Conservation (phyloP, 2,113 vertebrate genomes). For the Onychorhynchus coronatus region DNA sequence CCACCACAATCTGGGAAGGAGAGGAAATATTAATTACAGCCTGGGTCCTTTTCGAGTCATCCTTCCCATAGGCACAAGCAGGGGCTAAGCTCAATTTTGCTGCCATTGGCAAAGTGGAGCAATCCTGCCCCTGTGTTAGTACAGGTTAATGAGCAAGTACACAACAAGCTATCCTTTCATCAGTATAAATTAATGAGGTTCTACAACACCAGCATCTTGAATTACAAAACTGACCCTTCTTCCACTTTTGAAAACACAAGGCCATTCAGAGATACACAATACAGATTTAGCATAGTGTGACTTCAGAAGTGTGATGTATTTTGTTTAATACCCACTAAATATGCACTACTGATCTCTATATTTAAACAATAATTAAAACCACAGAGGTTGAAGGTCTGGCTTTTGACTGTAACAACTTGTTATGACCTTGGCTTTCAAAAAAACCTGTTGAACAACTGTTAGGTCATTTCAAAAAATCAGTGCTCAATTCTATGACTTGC, state of each 20-base stretch:
- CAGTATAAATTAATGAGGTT: not conserved
- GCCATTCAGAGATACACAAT: not conserved
- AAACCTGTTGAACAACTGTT: not conserved
- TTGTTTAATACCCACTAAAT: not conserved
- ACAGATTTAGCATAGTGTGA: not conserved
- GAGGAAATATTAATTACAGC: not conserved
- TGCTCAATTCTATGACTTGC: not conserved
- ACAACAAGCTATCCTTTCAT: not conserved
- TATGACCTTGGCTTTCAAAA: not conserved
- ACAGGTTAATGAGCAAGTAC: not conserved
- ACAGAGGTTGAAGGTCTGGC: not conserved
- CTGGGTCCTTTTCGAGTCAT: not conserved
- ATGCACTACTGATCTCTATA: not conserved
- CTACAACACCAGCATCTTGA: not conserved
- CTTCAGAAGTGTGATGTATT: not conserved
- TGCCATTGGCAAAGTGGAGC: not conserved
- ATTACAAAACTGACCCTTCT: not conserved
- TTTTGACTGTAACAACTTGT: not conserved
- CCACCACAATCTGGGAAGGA: not conserved
- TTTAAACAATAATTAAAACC: not conserved
- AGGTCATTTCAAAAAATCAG: not conserved
- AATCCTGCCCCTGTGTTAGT: not conserved
- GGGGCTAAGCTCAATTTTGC: not conserved
- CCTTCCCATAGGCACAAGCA: not conserved
- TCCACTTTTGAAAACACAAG: not conserved